These are phyloP conservation scores for Phyllopteryx taeniolatus DNA, from an alignment of 2,113 vertebrate genomes.

Conservation along the genomic window DNA sequence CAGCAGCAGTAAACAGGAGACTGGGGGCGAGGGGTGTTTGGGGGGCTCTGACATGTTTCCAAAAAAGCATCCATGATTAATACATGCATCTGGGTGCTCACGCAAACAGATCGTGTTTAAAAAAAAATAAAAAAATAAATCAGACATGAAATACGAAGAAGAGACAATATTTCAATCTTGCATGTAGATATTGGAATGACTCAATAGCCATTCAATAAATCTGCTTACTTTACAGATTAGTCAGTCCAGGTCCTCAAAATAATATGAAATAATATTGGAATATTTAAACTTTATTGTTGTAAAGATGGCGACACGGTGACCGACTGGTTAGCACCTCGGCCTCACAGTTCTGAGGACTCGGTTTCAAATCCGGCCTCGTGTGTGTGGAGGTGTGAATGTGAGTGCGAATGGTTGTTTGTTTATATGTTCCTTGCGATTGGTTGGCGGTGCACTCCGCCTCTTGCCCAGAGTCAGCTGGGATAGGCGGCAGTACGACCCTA, in stretches of 20 bases:
- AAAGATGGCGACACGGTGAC: too few species aligned
- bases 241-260: background rate
- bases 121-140: background rate
- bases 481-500: too few species aligned
- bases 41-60: conserved; percentile 48
- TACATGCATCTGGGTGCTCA: conserved; percentile 41
- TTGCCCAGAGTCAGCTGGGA: too few species aligned
- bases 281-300: too few species aligned
- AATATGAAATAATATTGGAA: background rate
- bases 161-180: background rate
- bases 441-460: too few species aligned
- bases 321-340: too few species aligned
- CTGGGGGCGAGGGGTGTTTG: conserved; percentile 41
- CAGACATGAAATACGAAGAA: background rate
- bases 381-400: too few species aligned
- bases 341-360: too few species aligned
- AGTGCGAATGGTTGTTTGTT: too few species aligned
- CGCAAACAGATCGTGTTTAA: conserved; percentile 52
- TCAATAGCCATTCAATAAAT: background rate
- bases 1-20: conserved; percentile 51
- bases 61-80: conserved; percentile 48
- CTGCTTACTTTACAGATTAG: background rate
- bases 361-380: too few species aligned
- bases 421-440: too few species aligned
- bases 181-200: too few species aligned